Evolutionary conservation across 2,797 vertebrate species (phyloP).

Genomic region (Myotis findleyi): DNA sequence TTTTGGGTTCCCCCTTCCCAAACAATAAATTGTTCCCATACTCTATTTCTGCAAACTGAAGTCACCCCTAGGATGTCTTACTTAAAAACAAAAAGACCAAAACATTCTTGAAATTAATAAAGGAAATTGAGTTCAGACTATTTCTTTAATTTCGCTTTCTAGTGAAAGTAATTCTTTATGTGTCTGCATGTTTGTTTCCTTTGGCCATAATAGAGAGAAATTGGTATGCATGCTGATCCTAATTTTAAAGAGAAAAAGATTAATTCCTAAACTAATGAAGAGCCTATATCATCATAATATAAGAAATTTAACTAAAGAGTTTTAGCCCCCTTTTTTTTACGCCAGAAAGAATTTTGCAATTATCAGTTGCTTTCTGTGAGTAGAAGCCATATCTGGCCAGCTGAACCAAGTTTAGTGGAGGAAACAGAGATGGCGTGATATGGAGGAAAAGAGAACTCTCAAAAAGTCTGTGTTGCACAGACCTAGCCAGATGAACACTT

Average conservation of each 20-base stretch:
- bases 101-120: neutral
- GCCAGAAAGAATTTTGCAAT: neutral
- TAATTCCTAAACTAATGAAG: slow-evolving; percentile 5
- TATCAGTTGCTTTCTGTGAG: slow-evolving; percentile 8
- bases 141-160: neutral
- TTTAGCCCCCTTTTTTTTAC: neutral
- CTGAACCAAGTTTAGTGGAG: neutral
- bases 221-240: neutral
- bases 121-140: slow-evolving; percentile 20
- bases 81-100: neutral
- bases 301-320: neutral
- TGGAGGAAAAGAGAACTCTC: neutral
- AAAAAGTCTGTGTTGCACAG: neutral
- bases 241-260: slow-evolving; percentile 1
- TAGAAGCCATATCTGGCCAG: neutral
- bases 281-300: neutral
- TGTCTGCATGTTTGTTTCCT: neutral
- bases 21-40: neutral
- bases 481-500: neutral
- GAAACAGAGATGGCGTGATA: neutral
- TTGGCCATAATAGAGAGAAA: neutral
- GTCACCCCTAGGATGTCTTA: neutral
- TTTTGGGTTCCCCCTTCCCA: neutral
- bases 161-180: neutral
- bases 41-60: neutral